Conservation (phyloP, 2,797 vertebrate species). For the Chaetophractus vellerosus region DNA sequence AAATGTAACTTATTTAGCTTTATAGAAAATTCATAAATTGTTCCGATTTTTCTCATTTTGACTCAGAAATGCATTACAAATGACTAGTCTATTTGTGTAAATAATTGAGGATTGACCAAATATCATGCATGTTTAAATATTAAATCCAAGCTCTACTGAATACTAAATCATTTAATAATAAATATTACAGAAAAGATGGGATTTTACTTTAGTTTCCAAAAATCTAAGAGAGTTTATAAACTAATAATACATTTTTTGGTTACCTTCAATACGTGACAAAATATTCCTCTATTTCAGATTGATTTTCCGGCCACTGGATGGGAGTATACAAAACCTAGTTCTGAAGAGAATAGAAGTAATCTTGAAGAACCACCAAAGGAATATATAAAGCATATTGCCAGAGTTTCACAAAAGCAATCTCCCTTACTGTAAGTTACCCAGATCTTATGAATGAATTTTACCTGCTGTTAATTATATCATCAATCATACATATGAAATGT, state of each 20-base stretch:
- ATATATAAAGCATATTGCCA: slow-evolving; percentile 84
- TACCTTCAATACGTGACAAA: background rate
- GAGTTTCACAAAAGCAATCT: slow-evolving; percentile 81
- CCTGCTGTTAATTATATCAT: background rate
- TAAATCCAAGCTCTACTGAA: background rate
- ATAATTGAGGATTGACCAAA: slow-evolving; percentile 23
- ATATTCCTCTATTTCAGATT: slow-evolving; percentile 84
- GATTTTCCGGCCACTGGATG: slow-evolving; percentile 86
- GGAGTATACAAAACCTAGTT: slow-evolving; percentile 81
- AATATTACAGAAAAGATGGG: background rate
- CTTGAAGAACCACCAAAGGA: slow-evolving; percentile 78
- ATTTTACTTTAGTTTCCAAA: slow-evolving; percentile 6
- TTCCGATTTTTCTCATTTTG: background rate
- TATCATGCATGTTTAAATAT: background rate
- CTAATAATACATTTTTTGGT: background rate
- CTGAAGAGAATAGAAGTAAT: slow-evolving; percentile 74
- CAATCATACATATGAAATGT: background rate
- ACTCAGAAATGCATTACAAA: background rate
- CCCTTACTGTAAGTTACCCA: slow-evolving; percentile 87
- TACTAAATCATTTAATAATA: background rate
- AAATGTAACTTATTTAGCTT: background rate
- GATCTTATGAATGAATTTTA: background rate
- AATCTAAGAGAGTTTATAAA: background rate
- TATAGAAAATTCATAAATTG: background rate
- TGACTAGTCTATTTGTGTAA: background rate